Base-by-base conservation (phyloP, 2,888 invertebrate species). In the Pollenia griseotomentosa region DNA sequence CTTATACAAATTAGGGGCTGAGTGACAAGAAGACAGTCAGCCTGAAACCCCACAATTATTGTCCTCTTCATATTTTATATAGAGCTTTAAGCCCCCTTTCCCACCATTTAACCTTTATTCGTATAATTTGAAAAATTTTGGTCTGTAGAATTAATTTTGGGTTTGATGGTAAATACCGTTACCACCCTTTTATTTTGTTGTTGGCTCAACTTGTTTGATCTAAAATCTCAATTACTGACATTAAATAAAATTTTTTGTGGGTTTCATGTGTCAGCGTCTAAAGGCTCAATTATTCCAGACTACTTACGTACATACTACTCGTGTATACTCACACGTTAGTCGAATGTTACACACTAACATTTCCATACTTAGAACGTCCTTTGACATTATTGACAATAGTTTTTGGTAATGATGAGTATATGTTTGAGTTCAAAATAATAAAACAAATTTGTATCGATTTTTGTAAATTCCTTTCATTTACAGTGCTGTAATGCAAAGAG, bases 211-310 rank as follows among this genome's bases (percentile, higher is more conserved):
- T 63, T 80, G 55, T 53, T 53, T 75, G 61, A 42, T 57, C 66
- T 42, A 46, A 71, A 78, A 83, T 79, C 73, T 74, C 79, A 84
- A 79, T 84, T 84, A 73, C 40, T 23, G 61, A 40, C 66, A 84
- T 61, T 84, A 79, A 65, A 66, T 44, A 51, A 19, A 48, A 2
- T 59, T 77, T 68, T 82, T 46, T 75, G 61, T 75, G n/a, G 51
- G 19, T 46, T 53, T 75, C 61, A 51, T 68, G n/a, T 74, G 81
- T 79, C 71, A 86, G 48, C 82, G 82, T 74, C 68, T 78, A 48
- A 68, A 55, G 66, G 68, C 53, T 82, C 42, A 82, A 78, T 81
- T 81, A 61, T 65, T 55, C 11, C 51, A 48, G 9, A 70, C 63
- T 14, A 66, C 68, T 68, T 59, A 42, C 48, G 8, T 48, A 10